Base-by-base conservation (phyloP, 2,888 invertebrate species). In the Drosophila histrio region DNA sequence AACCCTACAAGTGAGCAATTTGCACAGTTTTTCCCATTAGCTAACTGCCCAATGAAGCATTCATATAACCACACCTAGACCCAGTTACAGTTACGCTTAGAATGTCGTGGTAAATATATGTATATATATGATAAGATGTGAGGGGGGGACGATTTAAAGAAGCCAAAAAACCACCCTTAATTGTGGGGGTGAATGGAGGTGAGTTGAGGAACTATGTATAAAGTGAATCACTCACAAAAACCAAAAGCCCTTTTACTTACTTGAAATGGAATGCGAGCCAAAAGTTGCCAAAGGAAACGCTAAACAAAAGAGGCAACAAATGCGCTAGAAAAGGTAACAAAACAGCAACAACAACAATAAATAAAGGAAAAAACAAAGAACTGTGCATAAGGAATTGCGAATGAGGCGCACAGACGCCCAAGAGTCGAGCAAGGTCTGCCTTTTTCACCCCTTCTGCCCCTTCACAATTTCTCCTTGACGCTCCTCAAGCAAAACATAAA, bases 261-360 rank as follows among this genome's bases (percentile, higher is more conserved):
- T 64, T 26, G 50, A 72, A 65, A 65, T 62, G 75, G 80, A 83
- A 81, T 77, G 61, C 60, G 64, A 77, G 39, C 21, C 38, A 52
- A 74, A 75, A 70, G 71, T 79, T 80, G 80, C 70, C 78, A 80
- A 83, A 80, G 69, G 58, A 70, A 69, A 50, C 43, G 54, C 57
- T 26, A 57, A 63, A 75, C 54, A 68, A 72, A 72, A 77, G 66
- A 44, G 65, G 28, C 52, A 67, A 28, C 60, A 44, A 71, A 66
- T 66, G 60, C 56, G 67, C 67, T 56, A 66, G 72, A 72, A 63
- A 68, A 72, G 72, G 68, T 68, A 72, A 59, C 63, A 69, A 43
- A 50, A 30, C 43, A 50, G 6, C 39, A 34, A 17, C 17, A 41
- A 32, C 41, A 57, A 60, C 26, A 59, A 60, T 21, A 59, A 49